A percentile compares a stretch with the other conserved stretches of the same genome.
phyloP scores from a whole-genome alignment of 1,140 invertebrate genomes.

The Spodoptera litura region DNA sequence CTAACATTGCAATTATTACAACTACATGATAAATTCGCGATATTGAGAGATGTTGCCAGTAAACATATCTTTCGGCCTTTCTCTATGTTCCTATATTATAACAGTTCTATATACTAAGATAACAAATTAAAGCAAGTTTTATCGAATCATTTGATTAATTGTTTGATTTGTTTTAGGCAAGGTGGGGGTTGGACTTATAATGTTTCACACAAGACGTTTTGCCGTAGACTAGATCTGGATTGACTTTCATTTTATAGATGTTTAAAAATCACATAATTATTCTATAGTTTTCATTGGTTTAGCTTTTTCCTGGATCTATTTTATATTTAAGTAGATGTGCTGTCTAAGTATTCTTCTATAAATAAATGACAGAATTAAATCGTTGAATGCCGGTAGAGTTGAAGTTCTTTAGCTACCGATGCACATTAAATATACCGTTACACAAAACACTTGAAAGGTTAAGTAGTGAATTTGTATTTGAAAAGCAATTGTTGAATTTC shows the following conservation, averaged over 20 bases:
- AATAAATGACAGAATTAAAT: too few relatives aligned
- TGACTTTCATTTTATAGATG: not conserved
- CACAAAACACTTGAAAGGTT: too few relatives aligned
- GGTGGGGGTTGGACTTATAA: conserved; percentile 40
- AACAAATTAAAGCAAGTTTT: conserved; percentile 54
- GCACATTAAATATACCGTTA: too few relatives aligned
- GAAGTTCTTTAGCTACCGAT: too few relatives aligned
- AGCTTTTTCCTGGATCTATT: too few relatives aligned
- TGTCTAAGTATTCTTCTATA: too few relatives aligned
- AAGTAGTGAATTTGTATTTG: too few relatives aligned
- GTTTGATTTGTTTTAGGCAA: conserved; percentile 45
- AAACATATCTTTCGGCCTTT: conserved; percentile 85
- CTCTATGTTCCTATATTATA: conserved; percentile 76
- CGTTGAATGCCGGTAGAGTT: too few relatives aligned
- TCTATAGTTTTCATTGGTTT: too few relatives aligned
- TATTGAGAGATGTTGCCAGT: conserved; percentile 82
- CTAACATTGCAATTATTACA: conserved; percentile 66
- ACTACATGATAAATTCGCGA: conserved; percentile 81
- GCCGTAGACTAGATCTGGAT: not conserved
- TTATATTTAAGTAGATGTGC: too few relatives aligned
- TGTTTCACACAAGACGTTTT: conserved; percentile 20
- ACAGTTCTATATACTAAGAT: conserved; percentile 68
- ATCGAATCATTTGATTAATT: conserved; percentile 45
- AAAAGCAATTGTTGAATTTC: too few relatives aligned
- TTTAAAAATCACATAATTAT: too few relatives aligned